Percentiles rank a stretch among this genome's conserved stretches.
Conservation (phyloP, 1,140 invertebrate species). For the Saxidomus purpurata region DNA sequence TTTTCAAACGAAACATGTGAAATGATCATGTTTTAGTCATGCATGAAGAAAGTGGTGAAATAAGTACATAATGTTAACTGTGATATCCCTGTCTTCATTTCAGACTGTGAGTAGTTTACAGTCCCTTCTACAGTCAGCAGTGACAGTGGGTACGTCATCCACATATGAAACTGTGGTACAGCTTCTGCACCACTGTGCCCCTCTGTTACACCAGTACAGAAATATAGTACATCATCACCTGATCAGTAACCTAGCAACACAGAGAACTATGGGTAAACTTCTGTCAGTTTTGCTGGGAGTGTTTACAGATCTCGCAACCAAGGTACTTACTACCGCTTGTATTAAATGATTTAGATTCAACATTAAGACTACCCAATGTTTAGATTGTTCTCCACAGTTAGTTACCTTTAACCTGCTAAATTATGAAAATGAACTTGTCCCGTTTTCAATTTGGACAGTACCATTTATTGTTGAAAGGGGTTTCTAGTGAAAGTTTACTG, state of each 20-base stretch:
- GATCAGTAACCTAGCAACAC: constrained; percentile 91
- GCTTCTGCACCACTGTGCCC: constrained; percentile 69
- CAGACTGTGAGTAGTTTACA: constrained; percentile 31
- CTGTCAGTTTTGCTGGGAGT: constrained; percentile 93
- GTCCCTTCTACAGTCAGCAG: constrained; percentile 5
- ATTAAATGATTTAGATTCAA: too few species aligned
- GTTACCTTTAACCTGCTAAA: too few species aligned
- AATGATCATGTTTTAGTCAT: too few species aligned
- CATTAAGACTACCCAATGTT: too few species aligned
- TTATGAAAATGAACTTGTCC: too few species aligned
- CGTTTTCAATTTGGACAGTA: too few species aligned
- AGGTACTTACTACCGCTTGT: constrained; percentile 89
- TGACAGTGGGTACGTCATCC: not conserved
- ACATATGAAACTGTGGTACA: not conserved
- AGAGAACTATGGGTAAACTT: constrained; percentile 94
- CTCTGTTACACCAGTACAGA: constrained; percentile 93
- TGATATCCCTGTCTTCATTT: not conserved
- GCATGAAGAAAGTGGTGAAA: too few species aligned
- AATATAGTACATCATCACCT: constrained; percentile 93
- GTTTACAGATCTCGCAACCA: constrained; percentile 94
- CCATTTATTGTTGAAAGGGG: too few species aligned
- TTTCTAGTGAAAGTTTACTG: too few species aligned
- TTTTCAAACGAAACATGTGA: too few species aligned
- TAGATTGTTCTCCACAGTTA: too few species aligned
- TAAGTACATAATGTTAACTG: too few species aligned